Percentiles rank a stretch among this genome's conserved stretches.
Conservation (phyloP, 2,888 invertebrate genomes). For the Trilocha varians region DNA sequence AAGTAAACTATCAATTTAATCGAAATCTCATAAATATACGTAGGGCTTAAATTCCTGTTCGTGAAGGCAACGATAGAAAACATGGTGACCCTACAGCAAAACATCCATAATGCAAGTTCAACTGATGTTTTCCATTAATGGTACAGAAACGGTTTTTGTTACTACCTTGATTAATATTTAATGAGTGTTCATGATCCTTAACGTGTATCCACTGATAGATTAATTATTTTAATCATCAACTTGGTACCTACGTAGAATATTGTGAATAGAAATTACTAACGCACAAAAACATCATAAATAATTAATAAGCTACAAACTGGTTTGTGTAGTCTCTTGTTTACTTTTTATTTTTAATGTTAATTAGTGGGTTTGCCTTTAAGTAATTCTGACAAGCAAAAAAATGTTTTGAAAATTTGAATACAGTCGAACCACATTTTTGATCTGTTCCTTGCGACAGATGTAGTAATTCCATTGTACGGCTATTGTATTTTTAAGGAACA, state of each 20-base stretch:
- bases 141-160: conserved; percentile 47
- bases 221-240: conserved; percentile 50
- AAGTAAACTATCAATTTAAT: too few relatives aligned
- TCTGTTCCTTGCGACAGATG: neutral
- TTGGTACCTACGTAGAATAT: conserved; percentile 14
- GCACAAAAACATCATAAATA: conserved; percentile 3
- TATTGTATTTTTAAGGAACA: neutral
- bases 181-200: conserved; percentile 46
- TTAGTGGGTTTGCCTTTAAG: neutral
- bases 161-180: conserved; percentile 58
- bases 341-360: neutral
- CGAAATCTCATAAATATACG: too few relatives aligned
- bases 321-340: neutral
- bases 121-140: conserved; percentile 45
- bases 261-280: conserved; percentile 1
- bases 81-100: conserved; percentile 19
- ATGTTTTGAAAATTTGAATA: neutral
- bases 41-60: too few relatives aligned
- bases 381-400: neutral
- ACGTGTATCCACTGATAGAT: conserved; percentile 44
- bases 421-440: neutral
- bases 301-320: conserved; percentile 4
- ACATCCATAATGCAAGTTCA: conserved; percentile 43
- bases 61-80: too few relatives aligned
- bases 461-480: neutral